Conservation (phyloP, 2,888 invertebrate genomes). For the Tachina lurida region DNA sequence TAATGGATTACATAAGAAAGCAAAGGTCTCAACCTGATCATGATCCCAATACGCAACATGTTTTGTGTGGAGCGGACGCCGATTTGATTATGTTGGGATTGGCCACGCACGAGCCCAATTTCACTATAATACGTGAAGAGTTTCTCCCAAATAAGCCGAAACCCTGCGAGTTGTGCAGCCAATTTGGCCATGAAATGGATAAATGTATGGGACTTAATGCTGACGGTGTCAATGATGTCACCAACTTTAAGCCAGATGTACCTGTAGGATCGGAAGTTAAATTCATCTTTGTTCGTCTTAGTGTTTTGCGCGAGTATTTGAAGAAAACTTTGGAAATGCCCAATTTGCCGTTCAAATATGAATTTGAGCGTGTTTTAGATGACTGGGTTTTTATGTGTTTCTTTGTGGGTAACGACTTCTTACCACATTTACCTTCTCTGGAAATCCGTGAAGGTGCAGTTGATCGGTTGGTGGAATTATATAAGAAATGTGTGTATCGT, state of each 20-base stretch:
- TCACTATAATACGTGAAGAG: slow-evolving; percentile 99
- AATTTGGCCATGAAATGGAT: slow-evolving; percentile 95
- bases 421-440: slow-evolving; percentile 98
- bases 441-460: slow-evolving; percentile 99
- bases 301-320: slow-evolving; percentile 96
- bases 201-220: slow-evolving; percentile 91
- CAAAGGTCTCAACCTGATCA: slow-evolving; percentile 97
- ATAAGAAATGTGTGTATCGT: slow-evolving; percentile 96
- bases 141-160: slow-evolving; percentile 98
- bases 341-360: slow-evolving; percentile 95
- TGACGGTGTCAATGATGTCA: slow-evolving; percentile 83
- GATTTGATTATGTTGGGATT: slow-evolving; percentile 99
- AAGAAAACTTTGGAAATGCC: slow-evolving; percentile 95
- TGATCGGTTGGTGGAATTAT: slow-evolving; percentile 94
- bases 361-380: slow-evolving; percentile 97
- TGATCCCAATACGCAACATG: slow-evolving; percentile 98
- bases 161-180: slow-evolving; percentile 98
- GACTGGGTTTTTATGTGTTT: slow-evolving; percentile 99
- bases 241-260: slow-evolving; percentile 83
- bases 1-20: slow-evolving; percentile 99
- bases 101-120: slow-evolving; percentile 99
- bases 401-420: slow-evolving; percentile 99
- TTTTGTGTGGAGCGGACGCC: slow-evolving; percentile 98
- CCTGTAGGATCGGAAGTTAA: slow-evolving; percentile 89
- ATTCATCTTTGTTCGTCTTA: slow-evolving; percentile 96